These are phyloP conservation scores for Campopleginae sp. DNA, from an alignment of 2,888 invertebrate species.

Conservation along the genomic window DNA sequence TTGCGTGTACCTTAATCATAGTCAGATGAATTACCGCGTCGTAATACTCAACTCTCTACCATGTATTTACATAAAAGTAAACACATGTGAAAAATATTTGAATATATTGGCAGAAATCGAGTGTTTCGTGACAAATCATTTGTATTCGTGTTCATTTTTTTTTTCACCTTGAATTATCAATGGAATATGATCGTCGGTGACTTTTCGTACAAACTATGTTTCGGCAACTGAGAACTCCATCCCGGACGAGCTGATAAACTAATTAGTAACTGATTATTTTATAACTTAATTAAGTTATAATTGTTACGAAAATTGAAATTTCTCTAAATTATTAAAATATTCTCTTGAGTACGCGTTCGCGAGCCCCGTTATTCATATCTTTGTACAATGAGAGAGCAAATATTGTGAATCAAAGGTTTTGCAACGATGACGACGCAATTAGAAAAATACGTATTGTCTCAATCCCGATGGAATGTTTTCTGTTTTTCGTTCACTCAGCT, in stretches of 20 bases:
- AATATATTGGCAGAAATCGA: not conserved
- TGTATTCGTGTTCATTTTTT: not conserved
- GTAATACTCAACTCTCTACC: not conserved
- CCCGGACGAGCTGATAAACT: not conserved
- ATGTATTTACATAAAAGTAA: not conserved
- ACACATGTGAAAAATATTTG: not conserved
- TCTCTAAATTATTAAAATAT: not conserved
- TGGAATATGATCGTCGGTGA: not conserved
- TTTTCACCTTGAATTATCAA: not conserved
- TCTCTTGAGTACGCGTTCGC: not conserved
- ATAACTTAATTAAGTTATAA: not conserved
- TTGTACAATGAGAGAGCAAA: not conserved
- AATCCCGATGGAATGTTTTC: constrained; percentile 21
- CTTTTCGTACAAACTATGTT: not conserved
- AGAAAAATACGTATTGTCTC: constrained; percentile 15
- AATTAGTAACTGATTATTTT: not conserved
- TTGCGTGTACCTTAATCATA: constrained; percentile 31
- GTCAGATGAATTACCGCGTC: constrained; percentile 39
- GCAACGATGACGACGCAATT: constrained; percentile 8
- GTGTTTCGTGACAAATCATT: not conserved
- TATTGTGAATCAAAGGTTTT: constrained; percentile 17
- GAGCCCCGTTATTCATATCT: not conserved
- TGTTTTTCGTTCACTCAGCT: constrained; percentile 17
- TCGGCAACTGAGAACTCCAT: not conserved
- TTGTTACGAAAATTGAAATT: not conserved